Conservation (phyloP, 1,140 invertebrate genomes). For the Apis laboriosa region DNA sequence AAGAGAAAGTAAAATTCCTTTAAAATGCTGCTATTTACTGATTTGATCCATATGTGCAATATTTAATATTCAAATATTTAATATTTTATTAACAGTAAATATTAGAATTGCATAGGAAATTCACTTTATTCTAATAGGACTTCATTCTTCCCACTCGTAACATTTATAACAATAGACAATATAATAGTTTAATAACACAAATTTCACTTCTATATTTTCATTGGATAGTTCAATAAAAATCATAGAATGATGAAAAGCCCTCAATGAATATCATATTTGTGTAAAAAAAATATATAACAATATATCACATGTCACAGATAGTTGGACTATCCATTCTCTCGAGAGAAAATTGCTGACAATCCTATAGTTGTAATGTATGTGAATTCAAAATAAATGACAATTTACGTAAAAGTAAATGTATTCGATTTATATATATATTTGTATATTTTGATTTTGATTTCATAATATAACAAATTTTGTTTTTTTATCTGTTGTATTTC, state of each 20-base stretch:
- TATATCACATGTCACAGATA: no score
- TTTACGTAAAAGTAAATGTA: no score
- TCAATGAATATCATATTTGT: background rate
- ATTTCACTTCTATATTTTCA: background rate
- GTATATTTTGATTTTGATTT: no score
- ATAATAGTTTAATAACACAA: background rate
- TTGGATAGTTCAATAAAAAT: background rate
- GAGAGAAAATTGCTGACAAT: no score
- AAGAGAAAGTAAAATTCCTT: no score
- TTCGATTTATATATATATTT: no score
- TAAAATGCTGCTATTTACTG: background rate
- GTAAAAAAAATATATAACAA: background rate
- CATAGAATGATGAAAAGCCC: background rate
- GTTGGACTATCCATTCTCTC: no score
- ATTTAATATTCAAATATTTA: background rate
- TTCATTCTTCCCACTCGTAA: background rate
- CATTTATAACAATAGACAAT: background rate
- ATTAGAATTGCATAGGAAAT: background rate
- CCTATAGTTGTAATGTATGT: no score
- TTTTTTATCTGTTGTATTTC: no score
- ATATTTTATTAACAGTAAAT: background rate
- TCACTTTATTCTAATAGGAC: background rate
- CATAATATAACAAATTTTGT: no score
- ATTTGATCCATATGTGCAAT: background rate
- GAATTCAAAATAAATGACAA: no score